Evolutionary conservation across 1,140 invertebrate genomes (phyloP), one percentile per base, ranked within the genome.

Genomic region (Andrena cerasifolii): DNA sequence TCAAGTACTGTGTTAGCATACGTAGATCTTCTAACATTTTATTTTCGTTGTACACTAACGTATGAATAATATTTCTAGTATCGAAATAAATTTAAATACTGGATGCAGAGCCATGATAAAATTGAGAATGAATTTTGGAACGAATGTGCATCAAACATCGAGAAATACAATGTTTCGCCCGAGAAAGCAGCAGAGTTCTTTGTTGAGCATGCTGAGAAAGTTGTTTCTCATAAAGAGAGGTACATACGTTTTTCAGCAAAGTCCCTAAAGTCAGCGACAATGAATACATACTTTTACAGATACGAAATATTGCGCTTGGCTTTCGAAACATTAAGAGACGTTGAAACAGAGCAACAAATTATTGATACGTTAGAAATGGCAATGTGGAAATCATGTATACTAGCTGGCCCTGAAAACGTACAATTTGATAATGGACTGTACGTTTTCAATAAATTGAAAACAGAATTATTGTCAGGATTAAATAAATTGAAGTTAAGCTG

Each of bases 181-280:
- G 89, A 93, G 75, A 89, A 92, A 51, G 93, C 93, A 10, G 93
- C 93, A 12, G 89, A 93, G 81, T 95, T 95, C 89, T 93, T 95
- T 24, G 88, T 93, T 6, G 84, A 93, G 47, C 90, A 94, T 75
- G 90, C 93, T 4, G 91, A 93, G 51, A 91, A 93, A 79, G 92
- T 94, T 58, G 56, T 59, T 54, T 91, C 88, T 0, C 79, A 89
- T 45, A 89, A 89, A 79, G 90, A 91, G 68, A 85, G 88, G 85
- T 89, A 78, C 80, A 51, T 40, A 31, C 77, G 28, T 36, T 40
- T 59, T 36, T 24, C 62, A 61, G 0, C 1, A 16, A 53, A 21
- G 0, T 14, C 6, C 0, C 3, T 16, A 49, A 49, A 28, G 26
- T n/a, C 5, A n/a, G 0, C 56, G 68, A 73, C 33, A 62, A 78